These are phyloP conservation scores for Spheniscus humboldti DNA, from an alignment of 2,797 vertebrate species.

Conservation along the genomic window DNA sequence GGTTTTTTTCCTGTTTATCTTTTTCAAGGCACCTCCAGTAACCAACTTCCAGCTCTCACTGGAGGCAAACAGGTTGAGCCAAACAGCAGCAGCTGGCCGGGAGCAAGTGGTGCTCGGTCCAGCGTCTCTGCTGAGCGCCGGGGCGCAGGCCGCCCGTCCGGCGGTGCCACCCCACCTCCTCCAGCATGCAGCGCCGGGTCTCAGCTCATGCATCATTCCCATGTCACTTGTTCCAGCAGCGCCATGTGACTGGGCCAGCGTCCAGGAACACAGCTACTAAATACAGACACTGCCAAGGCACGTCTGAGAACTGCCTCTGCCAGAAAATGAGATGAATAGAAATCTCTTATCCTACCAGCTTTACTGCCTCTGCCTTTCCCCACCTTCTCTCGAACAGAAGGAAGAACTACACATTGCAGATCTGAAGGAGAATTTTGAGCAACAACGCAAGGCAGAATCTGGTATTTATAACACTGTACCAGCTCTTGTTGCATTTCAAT, in stretches of 20 bases:
- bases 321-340: not conserved
- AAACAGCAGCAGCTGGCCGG: not conserved
- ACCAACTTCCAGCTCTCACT: not conserved
- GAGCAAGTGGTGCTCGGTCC: not conserved
- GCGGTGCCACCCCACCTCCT: not conserved
- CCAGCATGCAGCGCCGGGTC: not conserved
- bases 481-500: not conserved
- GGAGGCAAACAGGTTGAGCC: not conserved
- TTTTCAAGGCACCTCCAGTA: not conserved
- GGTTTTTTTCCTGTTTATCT: not conserved
- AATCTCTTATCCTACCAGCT: not conserved
- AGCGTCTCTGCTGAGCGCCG: accelerated
- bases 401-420: not conserved
- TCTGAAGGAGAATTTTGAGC: not conserved
- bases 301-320: conserved; percentile 9
- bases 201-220: conserved; percentile 4
- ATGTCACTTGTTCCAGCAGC: conserved; percentile 21
- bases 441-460: not conserved
- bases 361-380: not conserved
- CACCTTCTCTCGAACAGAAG: not conserved
- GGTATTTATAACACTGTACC: not conserved
- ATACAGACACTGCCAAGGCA: conserved; percentile 47
- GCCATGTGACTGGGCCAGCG: conserved; percentile 11
- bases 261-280: conserved; percentile 46
- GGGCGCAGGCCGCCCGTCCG: not conserved